Evolutionary conservation across 2,113 vertebrate species (phyloP).

Genomic region (Stegostoma tigrinum): DNA sequence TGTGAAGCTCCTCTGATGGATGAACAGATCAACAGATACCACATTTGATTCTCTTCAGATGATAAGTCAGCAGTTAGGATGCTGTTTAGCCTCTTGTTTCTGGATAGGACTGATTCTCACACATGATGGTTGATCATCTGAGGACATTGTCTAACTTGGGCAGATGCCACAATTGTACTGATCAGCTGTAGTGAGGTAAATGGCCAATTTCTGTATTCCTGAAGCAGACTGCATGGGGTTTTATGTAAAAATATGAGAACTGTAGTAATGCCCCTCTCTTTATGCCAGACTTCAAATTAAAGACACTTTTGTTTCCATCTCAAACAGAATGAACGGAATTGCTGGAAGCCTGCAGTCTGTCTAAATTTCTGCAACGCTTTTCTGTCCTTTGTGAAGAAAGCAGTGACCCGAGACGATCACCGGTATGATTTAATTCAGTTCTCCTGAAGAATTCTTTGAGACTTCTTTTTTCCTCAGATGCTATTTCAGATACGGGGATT

Average conservation of each 20-base stretch:
- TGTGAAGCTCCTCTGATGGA: not conserved
- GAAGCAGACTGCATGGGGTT: not conserved
- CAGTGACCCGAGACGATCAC: conserved; percentile 65
- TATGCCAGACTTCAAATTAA: not conserved
- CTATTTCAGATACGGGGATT: not conserved
- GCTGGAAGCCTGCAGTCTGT: conserved; percentile 83
- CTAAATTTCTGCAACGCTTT: conserved; percentile 87
- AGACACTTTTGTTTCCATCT: conserved; percentile 20
- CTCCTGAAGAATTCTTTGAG: not conserved
- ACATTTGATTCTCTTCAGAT: not conserved
- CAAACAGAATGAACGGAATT: conserved; percentile 65
- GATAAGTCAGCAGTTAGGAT: not conserved
- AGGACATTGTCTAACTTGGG: not conserved
- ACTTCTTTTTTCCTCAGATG: not conserved
- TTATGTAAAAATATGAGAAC: not conserved
- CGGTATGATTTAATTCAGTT: conserved; percentile 53
- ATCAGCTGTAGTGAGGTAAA: not conserved
- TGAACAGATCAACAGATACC: not conserved
- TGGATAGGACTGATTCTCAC: not conserved
- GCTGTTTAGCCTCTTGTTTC: not conserved
- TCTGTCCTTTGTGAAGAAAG: conserved; percentile 66
- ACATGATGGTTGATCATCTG: not conserved
- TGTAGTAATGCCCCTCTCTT: not conserved
- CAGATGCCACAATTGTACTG: not conserved
- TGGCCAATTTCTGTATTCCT: not conserved